Conservation (phyloP, 2,888 invertebrate genomes). For the Neoitamus cyanurus region DNA sequence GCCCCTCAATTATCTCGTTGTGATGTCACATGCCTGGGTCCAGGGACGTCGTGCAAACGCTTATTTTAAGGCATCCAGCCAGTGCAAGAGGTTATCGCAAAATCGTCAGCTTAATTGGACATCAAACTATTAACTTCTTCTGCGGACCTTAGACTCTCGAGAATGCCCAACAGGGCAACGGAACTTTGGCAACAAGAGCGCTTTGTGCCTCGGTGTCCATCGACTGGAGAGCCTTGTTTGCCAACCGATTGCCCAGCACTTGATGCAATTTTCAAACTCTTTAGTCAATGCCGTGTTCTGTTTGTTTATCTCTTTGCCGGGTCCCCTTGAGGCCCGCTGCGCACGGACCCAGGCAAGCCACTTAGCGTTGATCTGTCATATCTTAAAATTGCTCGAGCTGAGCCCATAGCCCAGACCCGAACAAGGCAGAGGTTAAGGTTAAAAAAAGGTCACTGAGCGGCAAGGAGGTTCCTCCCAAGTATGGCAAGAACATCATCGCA, state of each 20-base stretch:
- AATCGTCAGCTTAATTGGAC: neutral
- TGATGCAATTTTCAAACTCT: neutral
- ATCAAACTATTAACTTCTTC: neutral
- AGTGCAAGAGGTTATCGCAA: neutral
- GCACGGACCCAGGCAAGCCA: neutral
- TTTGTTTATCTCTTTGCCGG: conserved; percentile 8
- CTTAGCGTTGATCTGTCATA: neutral
- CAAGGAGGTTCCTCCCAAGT: neutral
- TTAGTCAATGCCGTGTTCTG: neutral
- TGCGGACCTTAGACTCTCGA: neutral
- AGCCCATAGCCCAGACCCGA: neutral
- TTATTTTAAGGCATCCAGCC: neutral
- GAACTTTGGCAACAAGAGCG: neutral
- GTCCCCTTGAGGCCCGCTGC: neutral
- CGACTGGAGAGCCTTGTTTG: neutral
- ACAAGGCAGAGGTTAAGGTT: conserved; percentile 29
- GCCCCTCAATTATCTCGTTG: neutral
- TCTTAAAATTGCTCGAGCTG: neutral
- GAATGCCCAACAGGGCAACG: neutral
- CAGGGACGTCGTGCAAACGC: neutral
- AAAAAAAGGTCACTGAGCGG: conserved; percentile 7
- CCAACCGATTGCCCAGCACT: neutral
- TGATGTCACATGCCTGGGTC: neutral
- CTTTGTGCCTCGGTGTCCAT: neutral
- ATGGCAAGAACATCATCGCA: neutral